Percentiles rank a stretch among this genome's conserved stretches.
phyloP scores from a whole-genome alignment of 2,888 invertebrate genomes.

The Ephialtes manifestator region DNA sequence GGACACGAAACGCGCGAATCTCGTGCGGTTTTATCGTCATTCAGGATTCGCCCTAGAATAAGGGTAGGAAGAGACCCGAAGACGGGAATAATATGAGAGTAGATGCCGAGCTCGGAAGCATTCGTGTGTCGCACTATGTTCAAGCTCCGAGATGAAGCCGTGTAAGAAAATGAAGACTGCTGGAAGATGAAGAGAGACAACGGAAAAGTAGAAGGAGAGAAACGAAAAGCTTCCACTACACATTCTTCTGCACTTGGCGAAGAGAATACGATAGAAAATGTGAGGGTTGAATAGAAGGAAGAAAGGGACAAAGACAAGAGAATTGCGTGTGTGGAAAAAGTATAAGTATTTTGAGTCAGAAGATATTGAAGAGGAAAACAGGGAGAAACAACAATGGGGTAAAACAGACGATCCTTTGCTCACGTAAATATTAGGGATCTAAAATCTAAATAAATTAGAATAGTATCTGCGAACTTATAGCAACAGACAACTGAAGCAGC shows the following conservation, averaged over 20 bases:
- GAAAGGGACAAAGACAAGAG: background rate
- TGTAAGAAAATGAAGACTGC: slow-evolving; percentile 6
- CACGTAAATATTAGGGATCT: background rate
- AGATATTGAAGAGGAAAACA: background rate
- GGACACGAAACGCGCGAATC: background rate
- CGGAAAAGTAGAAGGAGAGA: background rate
- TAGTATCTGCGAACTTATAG: background rate
- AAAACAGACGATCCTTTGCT: background rate
- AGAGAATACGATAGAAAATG: background rate
- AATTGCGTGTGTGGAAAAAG: slow-evolving; percentile 2
- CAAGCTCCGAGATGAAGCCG: background rate
- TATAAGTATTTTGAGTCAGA: background rate
- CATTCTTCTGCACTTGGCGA: slow-evolving; percentile 10
- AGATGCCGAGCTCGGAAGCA: background rate
- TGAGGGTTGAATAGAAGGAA: background rate
- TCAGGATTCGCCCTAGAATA: slow-evolving; percentile 26
- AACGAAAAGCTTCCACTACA: background rate
- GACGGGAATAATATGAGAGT: slow-evolving; percentile 16
- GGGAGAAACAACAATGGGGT: background rate
- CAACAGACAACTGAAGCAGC: background rate
- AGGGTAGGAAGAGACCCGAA: slow-evolving; percentile 21
- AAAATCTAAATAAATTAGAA: background rate
- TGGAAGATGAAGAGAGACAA: background rate
- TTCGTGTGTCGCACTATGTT: background rate
- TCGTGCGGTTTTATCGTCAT: slow-evolving; percentile 36